Conservation (phyloP, 2,888 invertebrate genomes). For the Perithous albicinctus region DNA sequence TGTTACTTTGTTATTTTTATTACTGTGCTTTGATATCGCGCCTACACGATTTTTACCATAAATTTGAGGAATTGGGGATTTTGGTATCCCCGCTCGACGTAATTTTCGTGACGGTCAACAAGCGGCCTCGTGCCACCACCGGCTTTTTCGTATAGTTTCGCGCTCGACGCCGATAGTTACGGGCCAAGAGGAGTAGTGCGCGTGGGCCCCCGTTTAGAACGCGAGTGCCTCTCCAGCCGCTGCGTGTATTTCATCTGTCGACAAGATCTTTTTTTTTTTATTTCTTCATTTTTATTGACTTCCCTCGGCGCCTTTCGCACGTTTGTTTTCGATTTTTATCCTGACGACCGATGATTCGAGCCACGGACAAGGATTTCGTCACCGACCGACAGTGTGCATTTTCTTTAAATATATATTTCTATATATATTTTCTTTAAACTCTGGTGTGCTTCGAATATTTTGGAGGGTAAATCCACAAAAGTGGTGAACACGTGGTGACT, state of each 20-base stretch:
- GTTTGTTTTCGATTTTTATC: neutral
- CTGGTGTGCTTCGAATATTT: constrained; percentile 34
- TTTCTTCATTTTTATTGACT: neutral
- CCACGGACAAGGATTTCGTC: neutral
- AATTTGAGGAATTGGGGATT: neutral
- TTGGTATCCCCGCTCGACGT: neutral
- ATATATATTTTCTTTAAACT: too few species aligned
- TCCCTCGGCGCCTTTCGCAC: neutral
- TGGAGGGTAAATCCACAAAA: neutral
- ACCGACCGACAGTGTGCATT: constrained; percentile 10
- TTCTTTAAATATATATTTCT: neutral
- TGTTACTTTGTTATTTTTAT: constrained; percentile 23
- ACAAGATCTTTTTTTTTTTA: constrained; percentile 17
- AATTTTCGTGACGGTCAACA: constrained; percentile 27
- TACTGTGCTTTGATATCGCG: neutral
- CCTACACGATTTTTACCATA: constrained; percentile 1
- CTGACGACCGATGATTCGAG: neutral
- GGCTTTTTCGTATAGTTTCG: constrained; percentile 62
- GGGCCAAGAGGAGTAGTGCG: constrained; percentile 61
- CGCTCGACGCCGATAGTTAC: constrained; percentile 65
- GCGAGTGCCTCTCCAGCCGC: constrained; percentile 65
- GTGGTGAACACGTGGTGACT: constrained; percentile 33
- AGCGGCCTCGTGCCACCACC: constrained; percentile 13
- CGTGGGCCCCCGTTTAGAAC: constrained; percentile 66
- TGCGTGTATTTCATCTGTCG: constrained; percentile 62